Evolutionary conservation across 2,888 invertebrate species (phyloP), one percentile per base, ranked within the genome.

Genomic region (Caenorhabditis panamensis): DNA sequence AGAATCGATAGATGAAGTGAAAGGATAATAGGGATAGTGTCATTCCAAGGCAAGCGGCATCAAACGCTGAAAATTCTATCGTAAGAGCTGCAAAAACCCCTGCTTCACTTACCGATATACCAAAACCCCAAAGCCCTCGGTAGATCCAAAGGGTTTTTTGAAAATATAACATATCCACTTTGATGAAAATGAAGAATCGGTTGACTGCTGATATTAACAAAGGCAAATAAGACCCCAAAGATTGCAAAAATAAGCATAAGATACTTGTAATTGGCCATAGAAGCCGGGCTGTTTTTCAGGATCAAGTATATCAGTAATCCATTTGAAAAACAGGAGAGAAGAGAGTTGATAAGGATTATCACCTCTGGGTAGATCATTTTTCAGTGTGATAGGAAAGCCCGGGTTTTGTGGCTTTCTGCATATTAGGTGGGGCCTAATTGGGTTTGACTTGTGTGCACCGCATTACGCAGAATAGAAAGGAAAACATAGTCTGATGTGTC

Each of bases 1-100:
- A n/a, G 11, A 58, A 77, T n/a, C 77, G n/a, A 26, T 63, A 77
- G 18, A 77, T 22, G 18, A 77, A 77, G 41, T 77, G 77, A 31
- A 63, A 53, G 0, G 59, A 26, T 5, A 77, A 24, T 0, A 77
- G 59, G 11, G 41, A 0, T 20, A 77, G 20, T 13, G 49, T 62
- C 67, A 69, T 68, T 3, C 51, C 63, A 16, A 59, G 69, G 11
- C 63, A 56, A n/a, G 31, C 31, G 9, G 9, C 31, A 31, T 31
- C 9, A 9, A 31, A 9, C 5, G 31, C 31, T 31, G 9, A 31
- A 31, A n/a, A n/a, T n/a, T 3, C 5, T 54, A 51, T n/a, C 0
- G 13, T 9, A 16, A 20, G 2, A 11, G 6, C 5, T 22, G 31
- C 20, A 47, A n/a, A 6, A 1, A 53, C 6, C 11, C 1, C 13